Percentiles rank a stretch among this genome's conserved stretches.
Conservation (phyloP, 2,113 vertebrate species). For the Tyto alba region DNA sequence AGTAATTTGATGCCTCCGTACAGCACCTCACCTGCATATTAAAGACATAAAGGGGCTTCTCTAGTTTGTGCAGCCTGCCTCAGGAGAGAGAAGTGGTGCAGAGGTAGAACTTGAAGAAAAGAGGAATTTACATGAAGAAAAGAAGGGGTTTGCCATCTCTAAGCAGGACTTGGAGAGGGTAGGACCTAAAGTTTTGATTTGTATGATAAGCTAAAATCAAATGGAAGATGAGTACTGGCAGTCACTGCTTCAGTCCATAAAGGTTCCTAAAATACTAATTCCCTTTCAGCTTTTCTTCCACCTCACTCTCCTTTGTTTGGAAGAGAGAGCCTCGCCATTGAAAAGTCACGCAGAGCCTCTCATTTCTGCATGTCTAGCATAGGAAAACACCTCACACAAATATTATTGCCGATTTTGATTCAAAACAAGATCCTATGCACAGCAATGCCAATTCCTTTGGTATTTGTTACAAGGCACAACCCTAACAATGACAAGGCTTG, state of each 20-base stretch:
- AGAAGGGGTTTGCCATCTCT: background rate
- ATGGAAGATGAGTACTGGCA: background rate
- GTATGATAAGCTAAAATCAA: background rate
- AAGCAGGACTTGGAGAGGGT: background rate
- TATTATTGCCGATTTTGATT: background rate
- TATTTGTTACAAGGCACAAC: background rate
- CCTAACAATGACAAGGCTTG: background rate
- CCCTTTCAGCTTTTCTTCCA: background rate
- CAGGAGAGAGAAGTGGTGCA: background rate
- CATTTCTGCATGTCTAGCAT: background rate
- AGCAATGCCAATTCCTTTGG: background rate
- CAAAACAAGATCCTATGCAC: background rate
- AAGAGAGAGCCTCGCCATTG: background rate
- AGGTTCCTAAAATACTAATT: background rate
- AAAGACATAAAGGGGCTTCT: background rate
- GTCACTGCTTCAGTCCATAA: background rate
- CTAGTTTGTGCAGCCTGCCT: background rate
- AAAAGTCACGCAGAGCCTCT: background rate
- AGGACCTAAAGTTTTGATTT: background rate
- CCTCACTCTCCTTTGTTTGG: background rate
- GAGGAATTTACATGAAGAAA: background rate
- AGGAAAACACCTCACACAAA: background rate
- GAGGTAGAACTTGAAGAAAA: background rate
- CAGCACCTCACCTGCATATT: background rate
- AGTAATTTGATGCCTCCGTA: conserved; percentile 21